Evolutionary conservation across 2,797 vertebrate species (phyloP), one percentile per base, ranked within the genome.

Genomic region (Pseudochaenichthys georgianus): DNA sequence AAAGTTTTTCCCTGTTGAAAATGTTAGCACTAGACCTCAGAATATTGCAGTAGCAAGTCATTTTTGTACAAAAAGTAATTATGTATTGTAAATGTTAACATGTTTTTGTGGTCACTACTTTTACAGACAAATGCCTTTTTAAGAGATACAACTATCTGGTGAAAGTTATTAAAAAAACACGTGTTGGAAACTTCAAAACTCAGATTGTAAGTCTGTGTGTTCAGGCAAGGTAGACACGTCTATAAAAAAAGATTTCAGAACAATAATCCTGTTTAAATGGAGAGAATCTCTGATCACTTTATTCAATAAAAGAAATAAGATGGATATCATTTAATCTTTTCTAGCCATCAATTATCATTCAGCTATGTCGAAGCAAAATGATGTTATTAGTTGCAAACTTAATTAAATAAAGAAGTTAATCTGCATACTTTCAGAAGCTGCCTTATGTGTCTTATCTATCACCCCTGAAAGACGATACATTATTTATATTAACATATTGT

Each of bases 121-220:
- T 67, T 64, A 50, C 50, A 66, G 70, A 74, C 12, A 53, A 53
- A 71, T 64, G 72, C 68, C 70, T 42, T 83, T 83, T 66, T 54
- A 58, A 52, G 50, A 50, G 54, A 52, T 19, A 7, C 13, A 9
- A 21, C 71, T 47, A 50, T 66, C 53, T 55, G n/a, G 59, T 41
- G 7, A 21, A 58, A 42, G 47, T 45, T 54, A 2, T 63, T 3
- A 13, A 48, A 51, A 43, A 51, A 31, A 9, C 42, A 9, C 42
- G 12, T 46, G 10, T 66, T 45, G 2, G 16, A 66, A 54, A 19
- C 16, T 42, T 51, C 72, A 31, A 78, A 62, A 46, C 6, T 2
- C 46, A n/a, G 6, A 4, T 54, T 52, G 13, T 45, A 17, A 21
- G 13, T 31, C 13, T 54, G 50, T 58, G 43, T 59, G 31, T 61